Evolutionary conservation across 2,113 vertebrate genomes (phyloP), one percentile per base, ranked within the genome.

Genomic region (Spea multiplicata): DNA sequence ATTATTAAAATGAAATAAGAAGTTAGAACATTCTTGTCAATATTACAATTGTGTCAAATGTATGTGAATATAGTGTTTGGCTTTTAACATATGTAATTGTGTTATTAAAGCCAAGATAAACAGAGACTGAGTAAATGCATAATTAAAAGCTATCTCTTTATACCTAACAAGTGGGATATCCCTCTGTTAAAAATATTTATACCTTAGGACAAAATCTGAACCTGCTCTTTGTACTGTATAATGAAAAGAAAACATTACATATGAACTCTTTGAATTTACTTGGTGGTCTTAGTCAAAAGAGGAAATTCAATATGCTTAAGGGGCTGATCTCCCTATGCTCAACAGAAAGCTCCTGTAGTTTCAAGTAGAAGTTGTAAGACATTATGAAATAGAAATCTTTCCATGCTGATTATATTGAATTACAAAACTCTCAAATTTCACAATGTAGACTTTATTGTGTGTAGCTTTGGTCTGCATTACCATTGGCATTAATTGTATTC

Each of bases 201-300:
- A 46, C 66, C 66, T 66, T 66, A 44, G 17, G 48, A 66, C 61
- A 16, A 30, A 4, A 66, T 66, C 66, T 46, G 45, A 65, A 44
- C 44, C 30, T 46, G 13, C n/a, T 66, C 61, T 66, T 14, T 66
- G 30, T 78, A 79, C 46, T 65, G 44, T 66, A 73, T 66, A 66
- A 55, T 78, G 76, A 79, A 73, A 66, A 8, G n/a, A 79, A 73
- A 73, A 10, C 49, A 72, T 66, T 73, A 72, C 70, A 79, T 57
- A 66, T 79, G 76, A 73, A 73, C 59, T 79, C 59, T 73, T 79
- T 79, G 59, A 78, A 72, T 61, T 62, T 47, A 57, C 49, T 14
- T 73, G 62, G 76, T 79, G 76, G 76, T 79, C 76, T 50, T 44
- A 66, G 44, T 30, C 30, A 12, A 65, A 48, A 50, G 47, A 48